Evolutionary conservation across 2,797 vertebrate genomes (phyloP).

Genomic region (Podarcis siculus): DNA sequence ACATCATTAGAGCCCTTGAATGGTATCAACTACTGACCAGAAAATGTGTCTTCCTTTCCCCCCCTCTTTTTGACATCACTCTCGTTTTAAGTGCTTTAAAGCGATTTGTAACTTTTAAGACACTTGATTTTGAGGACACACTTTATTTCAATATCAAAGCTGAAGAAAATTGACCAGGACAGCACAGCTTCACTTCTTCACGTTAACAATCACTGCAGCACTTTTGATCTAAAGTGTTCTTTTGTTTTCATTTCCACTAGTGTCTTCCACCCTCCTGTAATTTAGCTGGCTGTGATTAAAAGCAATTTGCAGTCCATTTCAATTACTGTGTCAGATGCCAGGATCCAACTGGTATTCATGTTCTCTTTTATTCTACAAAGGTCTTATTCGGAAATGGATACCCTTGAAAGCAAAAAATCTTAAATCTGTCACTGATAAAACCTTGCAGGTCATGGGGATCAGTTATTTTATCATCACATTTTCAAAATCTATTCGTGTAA

Average conservation of each 20-base stretch:
- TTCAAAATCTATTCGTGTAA: background rate
- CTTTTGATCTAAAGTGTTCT: background rate
- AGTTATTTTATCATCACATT: background rate
- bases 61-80: background rate
- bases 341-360: background rate
- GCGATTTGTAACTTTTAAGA: background rate
- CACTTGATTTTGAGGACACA: background rate
- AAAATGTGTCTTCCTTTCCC: background rate
- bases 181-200: background rate
- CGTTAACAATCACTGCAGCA: background rate
- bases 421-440: background rate
- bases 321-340: background rate
- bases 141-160: background rate
- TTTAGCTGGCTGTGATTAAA: background rate
- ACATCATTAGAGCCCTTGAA: background rate
- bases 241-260: background rate
- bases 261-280: background rate
- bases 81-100: conserved; percentile 11
- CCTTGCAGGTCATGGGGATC: background rate
- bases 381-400: background rate
- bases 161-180: background rate
- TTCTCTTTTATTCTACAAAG: background rate
- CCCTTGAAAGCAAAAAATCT: background rate
- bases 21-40: background rate
- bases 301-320: background rate